A percentile compares a stretch with the other conserved stretches of the same genome.
Conservation (phyloP, 1,140 invertebrate species). For the Uloborus diversus region DNA sequence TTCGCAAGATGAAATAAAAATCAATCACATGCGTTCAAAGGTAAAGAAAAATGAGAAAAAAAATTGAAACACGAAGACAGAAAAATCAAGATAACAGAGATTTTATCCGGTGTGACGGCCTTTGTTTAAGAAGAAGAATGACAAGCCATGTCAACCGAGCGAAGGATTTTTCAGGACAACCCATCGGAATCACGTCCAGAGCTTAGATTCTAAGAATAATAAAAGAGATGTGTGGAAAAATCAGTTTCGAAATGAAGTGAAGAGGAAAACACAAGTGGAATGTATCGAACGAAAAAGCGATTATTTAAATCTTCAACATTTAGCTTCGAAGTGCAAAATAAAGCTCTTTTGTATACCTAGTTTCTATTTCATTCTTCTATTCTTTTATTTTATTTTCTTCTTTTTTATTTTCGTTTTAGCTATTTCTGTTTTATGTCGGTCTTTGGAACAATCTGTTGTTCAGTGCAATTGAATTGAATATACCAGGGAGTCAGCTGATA, state of each 20-base stretch:
- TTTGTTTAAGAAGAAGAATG: conserved; percentile 31
- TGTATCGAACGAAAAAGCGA: conserved; percentile 39
- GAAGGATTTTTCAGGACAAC: conserved; percentile 1
- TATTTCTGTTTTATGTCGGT: too few relatives aligned
- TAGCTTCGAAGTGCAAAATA: conserved; percentile 25
- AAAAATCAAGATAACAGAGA: background rate
- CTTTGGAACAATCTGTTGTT: too few relatives aligned
- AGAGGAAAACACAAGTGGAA: background rate
- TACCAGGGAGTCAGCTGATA: too few relatives aligned
- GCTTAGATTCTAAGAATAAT: background rate
- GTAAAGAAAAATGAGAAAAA: background rate
- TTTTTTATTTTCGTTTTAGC: too few relatives aligned
- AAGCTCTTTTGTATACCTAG: conserved; percentile 26
- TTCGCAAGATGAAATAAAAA: background rate
- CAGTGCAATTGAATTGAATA: too few relatives aligned
- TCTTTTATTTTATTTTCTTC: too few relatives aligned
- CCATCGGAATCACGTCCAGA: background rate
- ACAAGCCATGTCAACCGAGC: conserved; percentile 6
- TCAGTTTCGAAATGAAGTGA: background rate
- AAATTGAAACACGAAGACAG: too few relatives aligned
- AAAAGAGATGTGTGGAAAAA: conserved; percentile 5
- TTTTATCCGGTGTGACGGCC: conserved; percentile 8
- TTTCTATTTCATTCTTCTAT: too few relatives aligned
- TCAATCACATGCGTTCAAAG: background rate
- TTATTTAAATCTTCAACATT: conserved; percentile 44